Evolutionary conservation across 2,888 invertebrate genomes (phyloP).

Genomic region (Melanophora roralis): DNA sequence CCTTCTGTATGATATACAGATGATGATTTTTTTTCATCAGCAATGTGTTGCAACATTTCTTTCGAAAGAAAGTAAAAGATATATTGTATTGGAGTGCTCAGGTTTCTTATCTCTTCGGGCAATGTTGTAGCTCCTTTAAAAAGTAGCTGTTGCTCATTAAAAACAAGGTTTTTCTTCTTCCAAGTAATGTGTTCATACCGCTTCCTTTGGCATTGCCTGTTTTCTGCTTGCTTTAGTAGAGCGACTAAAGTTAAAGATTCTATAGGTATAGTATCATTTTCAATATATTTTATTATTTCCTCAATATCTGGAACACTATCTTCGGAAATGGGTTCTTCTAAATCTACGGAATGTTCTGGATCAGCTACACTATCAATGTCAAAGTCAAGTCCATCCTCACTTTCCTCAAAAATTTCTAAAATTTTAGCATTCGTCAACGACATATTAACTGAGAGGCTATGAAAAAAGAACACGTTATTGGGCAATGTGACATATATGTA

Average conservation of each 20-base stretch:
- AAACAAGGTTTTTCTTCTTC: too few species aligned
- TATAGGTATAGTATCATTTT: not conserved
- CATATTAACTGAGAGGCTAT: not conserved
- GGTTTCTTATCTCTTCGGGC: constrained; percentile 1
- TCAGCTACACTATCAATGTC: constrained; percentile 19
- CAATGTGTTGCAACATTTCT: not conserved
- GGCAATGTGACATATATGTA: constrained; percentile 9
- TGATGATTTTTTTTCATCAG: constrained; percentile 14
- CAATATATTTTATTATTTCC: not conserved
- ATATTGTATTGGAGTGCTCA: constrained; percentile 4
- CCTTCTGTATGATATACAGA: constrained; percentile 4
- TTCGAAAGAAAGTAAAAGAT: constrained; percentile 10
- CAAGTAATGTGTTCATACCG: not conserved
- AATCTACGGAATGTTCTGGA: not conserved
- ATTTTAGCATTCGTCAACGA: constrained; percentile 5
- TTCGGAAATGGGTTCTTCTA: not conserved
- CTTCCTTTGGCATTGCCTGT: not conserved
- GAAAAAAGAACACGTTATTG: not conserved
- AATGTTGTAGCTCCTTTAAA: constrained; percentile 3
- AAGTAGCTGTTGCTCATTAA: constrained; percentile 1
- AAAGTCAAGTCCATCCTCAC: constrained; percentile 7
- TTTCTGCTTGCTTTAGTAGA: not conserved
- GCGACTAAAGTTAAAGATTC: not conserved
- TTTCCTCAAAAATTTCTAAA: constrained; percentile 10
- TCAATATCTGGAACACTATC: not conserved